Evolutionary conservation across 2,888 invertebrate genomes (phyloP).

Genomic region (Vanessa cardui): DNA sequence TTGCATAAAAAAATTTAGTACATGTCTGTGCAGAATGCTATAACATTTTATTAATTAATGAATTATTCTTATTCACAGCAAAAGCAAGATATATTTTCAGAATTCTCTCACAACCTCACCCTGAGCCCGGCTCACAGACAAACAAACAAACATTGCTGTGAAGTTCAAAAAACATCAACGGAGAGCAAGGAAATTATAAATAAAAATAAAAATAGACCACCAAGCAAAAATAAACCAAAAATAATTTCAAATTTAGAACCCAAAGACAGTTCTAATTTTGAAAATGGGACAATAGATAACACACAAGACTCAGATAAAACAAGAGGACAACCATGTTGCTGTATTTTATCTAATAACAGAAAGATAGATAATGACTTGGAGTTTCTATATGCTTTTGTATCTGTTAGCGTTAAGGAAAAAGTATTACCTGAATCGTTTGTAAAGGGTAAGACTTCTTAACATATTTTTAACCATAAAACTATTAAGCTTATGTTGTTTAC

Average conservation of each 20-base stretch:
- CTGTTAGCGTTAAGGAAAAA: conserved; percentile 68
- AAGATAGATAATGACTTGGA: conserved; percentile 51
- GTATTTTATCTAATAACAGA: conserved; percentile 43
- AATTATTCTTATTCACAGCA: conserved; percentile 55
- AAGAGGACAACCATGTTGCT: conserved; percentile 52
- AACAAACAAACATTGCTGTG: conserved; percentile 56
- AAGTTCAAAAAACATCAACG: conserved; percentile 45
- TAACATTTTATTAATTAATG: neutral
- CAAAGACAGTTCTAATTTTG: conserved; percentile 10
- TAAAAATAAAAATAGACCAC: conserved; percentile 37
- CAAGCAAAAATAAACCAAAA: conserved; percentile 11
- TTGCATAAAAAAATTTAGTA: too few species aligned
- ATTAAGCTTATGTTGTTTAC: too few species aligned
- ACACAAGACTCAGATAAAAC: conserved; percentile 36
- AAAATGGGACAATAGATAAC: neutral
- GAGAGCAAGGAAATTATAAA: conserved; percentile 32
- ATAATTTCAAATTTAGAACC: conserved; percentile 31
- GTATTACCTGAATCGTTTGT: conserved; percentile 65
- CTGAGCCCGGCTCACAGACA: conserved; percentile 43
- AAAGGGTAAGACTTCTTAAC: conserved; percentile 58
- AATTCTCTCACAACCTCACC: conserved; percentile 58
- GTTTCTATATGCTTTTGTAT: conserved; percentile 72
- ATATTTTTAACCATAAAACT: too few species aligned
- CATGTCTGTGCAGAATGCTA: too few species aligned
- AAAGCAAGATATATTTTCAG: conserved; percentile 70